A percentile compares a stretch with the other conserved stretches of the same genome.
Conservation (phyloP, 1,140 invertebrate species). For the Drosophila setifemur region DNA sequence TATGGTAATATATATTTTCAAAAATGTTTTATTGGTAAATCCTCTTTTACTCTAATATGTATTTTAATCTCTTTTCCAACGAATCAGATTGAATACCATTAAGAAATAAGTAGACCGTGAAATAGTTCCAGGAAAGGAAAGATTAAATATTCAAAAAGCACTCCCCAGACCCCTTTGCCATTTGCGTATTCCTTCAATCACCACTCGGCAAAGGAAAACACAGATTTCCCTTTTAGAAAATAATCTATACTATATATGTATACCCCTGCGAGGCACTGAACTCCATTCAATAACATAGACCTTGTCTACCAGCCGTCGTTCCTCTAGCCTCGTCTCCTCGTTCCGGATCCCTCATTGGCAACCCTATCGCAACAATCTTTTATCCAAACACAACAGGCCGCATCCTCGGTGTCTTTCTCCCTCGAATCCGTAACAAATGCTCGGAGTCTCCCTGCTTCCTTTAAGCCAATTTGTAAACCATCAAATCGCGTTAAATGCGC, state of each 20-base stretch:
- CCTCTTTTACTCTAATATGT: too few relatives aligned
- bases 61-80: too few relatives aligned
- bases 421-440: constrained; percentile 52
- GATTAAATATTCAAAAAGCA: constrained; percentile 18
- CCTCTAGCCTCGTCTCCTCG: too few relatives aligned
- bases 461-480: constrained; percentile 81
- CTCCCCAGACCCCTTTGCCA: not conserved
- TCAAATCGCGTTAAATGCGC: constrained; percentile 80
- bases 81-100: not conserved
- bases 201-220: not conserved
- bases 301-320: not conserved
- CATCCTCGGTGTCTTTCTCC: constrained; percentile 44
- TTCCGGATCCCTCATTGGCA: constrained; percentile 11
- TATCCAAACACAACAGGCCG: constrained; percentile 62
- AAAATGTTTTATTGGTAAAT: too few relatives aligned
- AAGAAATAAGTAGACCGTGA: not conserved
- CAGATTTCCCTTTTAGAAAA: not conserved
- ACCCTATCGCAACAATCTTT: constrained; percentile 57
- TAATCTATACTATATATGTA: too few relatives aligned
- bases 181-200: constrained; percentile 1
- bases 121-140: not conserved
- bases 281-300: constrained; percentile 7
- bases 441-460: constrained; percentile 56
- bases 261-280: constrained; percentile 17
- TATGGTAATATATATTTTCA: too few relatives aligned